A percentile compares a stretch with the other conserved stretches of the same genome.
phyloP scores from a whole-genome alignment of 1,140 invertebrate species.

The Zaprionus ghesquierei region DNA sequence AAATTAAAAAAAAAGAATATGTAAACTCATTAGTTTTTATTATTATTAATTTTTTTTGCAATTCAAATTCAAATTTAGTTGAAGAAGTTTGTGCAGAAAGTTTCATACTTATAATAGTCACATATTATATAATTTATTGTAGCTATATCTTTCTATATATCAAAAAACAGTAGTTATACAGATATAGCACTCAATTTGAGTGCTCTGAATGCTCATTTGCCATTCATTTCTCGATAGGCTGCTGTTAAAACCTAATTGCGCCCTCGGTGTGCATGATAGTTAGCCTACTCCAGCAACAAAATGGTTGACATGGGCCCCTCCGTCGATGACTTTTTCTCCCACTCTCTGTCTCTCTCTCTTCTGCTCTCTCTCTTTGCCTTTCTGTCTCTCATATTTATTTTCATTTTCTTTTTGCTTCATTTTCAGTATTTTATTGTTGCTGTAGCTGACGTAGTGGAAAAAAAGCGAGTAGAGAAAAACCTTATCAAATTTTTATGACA shows the following conservation, averaged over 20 bases:
- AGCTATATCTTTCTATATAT: too few species aligned
- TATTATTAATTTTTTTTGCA: too few species aligned
- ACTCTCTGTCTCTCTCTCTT: not conserved
- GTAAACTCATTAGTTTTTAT: too few species aligned
- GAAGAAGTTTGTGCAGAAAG: too few species aligned
- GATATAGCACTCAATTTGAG: not conserved
- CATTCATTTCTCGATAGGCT: too few species aligned
- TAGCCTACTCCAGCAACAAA: slow-evolving; percentile 23
- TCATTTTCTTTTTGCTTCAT: slow-evolving; percentile 24
- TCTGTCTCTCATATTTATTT: slow-evolving; percentile 13
- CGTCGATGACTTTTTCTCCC: not conserved
- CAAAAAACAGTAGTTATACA: too few species aligned
- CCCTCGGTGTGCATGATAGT: slow-evolving; percentile 26
- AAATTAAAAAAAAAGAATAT: too few species aligned
- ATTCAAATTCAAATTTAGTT: too few species aligned
- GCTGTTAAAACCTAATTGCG: slow-evolving; percentile 1
- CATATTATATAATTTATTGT: too few species aligned
- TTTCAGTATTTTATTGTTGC: slow-evolving; percentile 31
- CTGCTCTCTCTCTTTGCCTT: not conserved
- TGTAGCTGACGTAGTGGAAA: slow-evolving; percentile 59
- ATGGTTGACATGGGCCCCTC: not conserved
- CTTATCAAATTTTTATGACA: slow-evolving; percentile 76
- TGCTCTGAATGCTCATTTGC: not conserved
- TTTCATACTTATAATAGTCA: too few species aligned
- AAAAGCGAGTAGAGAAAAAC: slow-evolving; percentile 48